phyloP scores from a whole-genome alignment of 2,113 vertebrate genomes.

The Gallinago jamesoni region DNA sequence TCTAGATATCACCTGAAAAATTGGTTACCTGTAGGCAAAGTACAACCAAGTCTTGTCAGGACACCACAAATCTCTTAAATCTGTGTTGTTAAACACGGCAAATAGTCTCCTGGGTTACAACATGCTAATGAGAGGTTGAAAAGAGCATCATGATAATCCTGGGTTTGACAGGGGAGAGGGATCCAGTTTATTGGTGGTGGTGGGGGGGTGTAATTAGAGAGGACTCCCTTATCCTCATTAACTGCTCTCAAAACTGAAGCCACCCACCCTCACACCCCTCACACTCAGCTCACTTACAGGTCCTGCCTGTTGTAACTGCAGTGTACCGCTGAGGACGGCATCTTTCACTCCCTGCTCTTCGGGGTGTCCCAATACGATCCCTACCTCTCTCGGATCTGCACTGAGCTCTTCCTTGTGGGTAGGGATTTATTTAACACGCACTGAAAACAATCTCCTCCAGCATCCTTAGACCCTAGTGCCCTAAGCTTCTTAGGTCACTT shows the following conservation, averaged over 20 bases:
- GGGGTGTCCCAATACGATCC: neutral
- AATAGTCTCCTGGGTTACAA: neutral
- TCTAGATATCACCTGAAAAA: neutral
- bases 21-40: neutral
- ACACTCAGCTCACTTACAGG: neutral
- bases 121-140: neutral
- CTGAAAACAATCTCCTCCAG: neutral
- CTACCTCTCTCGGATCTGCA: neutral
- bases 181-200: neutral
- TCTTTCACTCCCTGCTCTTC: neutral
- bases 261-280: neutral
- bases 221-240: neutral
- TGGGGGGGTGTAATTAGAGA: neutral
- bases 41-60: neutral
- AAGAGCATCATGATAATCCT: neutral
- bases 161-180: neutral
- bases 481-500: constrained; percentile 45
- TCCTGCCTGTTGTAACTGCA: neutral
- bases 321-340: neutral
- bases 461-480: neutral
- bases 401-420: neutral
- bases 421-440: neutral
- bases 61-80: neutral
- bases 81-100: neutral
- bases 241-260: neutral